Evolutionary conservation across 2,113 vertebrate genomes (phyloP).

Genomic region (Thunnus thynnus): DNA sequence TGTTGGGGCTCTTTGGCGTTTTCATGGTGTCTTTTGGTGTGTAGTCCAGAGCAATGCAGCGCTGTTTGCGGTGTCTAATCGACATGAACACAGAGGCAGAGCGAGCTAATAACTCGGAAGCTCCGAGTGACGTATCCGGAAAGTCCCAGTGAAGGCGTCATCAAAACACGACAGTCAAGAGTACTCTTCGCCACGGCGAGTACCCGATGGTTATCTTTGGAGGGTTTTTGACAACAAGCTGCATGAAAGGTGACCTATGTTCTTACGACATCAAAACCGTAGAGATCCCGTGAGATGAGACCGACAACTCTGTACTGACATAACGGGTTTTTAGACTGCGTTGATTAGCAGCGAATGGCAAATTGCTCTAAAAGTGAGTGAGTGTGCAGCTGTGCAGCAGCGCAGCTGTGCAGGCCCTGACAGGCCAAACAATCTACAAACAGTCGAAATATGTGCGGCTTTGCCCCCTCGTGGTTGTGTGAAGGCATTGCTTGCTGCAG

Average conservation of each 20-base stretch:
- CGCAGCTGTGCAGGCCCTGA: not conserved
- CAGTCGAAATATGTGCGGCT: too few species aligned
- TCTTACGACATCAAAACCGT: not conserved
- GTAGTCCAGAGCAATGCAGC: constrained; percentile 23
- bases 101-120: constrained; percentile 73
- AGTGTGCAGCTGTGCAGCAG: not conserved
- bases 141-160: constrained; percentile 84
- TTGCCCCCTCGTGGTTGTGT: not conserved
- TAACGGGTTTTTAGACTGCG: too few species aligned
- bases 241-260: not conserved
- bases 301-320: fast-evolving
- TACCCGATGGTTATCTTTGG: constrained; percentile 39
- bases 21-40: constrained; percentile 61
- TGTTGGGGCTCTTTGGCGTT: constrained; percentile 24
- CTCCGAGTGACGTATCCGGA: constrained; percentile 82
- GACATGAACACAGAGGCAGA: constrained; percentile 57
- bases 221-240: constrained; percentile 9
- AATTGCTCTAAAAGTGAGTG: not conserved
- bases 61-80: constrained; percentile 42
- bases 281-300: not conserved
- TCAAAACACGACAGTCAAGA: constrained; percentile 66
- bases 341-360: not conserved
- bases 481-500: not conserved
- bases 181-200: not conserved
- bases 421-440: too few species aligned